These are phyloP conservation scores for Cacoxenus indagator DNA, from an alignment of 2,888 invertebrate genomes.

Conservation along the genomic window DNA sequence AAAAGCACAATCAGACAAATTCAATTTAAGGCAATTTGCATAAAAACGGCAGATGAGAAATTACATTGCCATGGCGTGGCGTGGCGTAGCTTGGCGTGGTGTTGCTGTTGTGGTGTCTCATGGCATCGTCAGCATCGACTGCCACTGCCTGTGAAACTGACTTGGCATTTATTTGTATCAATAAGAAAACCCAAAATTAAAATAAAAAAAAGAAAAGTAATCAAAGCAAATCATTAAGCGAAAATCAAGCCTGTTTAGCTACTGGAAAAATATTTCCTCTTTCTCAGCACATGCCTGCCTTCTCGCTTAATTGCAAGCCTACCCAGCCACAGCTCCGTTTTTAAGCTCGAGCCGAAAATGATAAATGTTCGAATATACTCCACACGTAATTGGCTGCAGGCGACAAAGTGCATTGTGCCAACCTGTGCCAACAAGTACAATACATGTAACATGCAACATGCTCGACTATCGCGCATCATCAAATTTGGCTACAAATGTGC, in stretches of 20 bases:
- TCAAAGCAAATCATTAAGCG: no score
- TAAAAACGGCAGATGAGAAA: slow-evolving; percentile 26
- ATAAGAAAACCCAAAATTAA: no score
- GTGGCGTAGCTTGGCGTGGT: no score
- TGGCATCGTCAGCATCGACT: neutral
- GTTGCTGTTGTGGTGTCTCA: neutral
- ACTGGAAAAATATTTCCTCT: slow-evolving; percentile 1
- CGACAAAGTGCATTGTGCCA: slow-evolving; percentile 48
- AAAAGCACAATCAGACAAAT: slow-evolving; percentile 59
- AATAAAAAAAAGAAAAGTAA: no score
- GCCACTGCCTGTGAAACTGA: neutral
- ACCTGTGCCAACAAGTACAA: slow-evolving; percentile 40
- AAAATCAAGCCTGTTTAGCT: slow-evolving; percentile 6
- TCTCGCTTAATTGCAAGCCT: neutral
- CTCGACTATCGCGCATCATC: neutral
- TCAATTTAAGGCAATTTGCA: slow-evolving; percentile 62
- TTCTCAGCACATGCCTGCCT: neutral
- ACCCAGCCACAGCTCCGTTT: neutral
- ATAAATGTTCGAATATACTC: slow-evolving; percentile 7
- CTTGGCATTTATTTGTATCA: neutral
- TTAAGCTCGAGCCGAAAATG: slow-evolving; percentile 5
- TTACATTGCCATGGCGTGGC: neutral
- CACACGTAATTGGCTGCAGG: slow-evolving; percentile 59
- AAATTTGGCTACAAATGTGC: neutral
- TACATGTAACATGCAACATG: slow-evolving; percentile 31